Base-by-base conservation (phyloP, 2,113 vertebrate genomes). In the Syngnathoides biaculeatus region DNA sequence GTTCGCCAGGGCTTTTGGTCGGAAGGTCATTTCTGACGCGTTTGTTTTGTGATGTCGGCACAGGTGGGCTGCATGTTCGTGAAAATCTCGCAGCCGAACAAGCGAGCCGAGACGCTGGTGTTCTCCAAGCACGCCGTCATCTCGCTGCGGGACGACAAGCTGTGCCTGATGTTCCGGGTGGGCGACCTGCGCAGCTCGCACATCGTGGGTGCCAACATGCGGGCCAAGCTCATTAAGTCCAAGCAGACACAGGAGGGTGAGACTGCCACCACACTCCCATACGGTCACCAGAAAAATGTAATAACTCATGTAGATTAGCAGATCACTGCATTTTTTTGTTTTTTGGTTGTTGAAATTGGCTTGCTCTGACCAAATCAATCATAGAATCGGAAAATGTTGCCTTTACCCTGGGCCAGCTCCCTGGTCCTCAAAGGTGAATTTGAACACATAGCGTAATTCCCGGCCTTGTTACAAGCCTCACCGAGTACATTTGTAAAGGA, bases 51-150 rank as follows among this genome's bases (percentile, higher is more conserved):
- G n/a, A n/a, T 8, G 10, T 53, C 13, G 14, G 11, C 69, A 5
- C 73, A 93, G 92, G 92, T 93, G 48, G 92, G 92, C 74, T 93
- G 92, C 26, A 93, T 93, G 92, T 93, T 93, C 43, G 92, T 93
- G 73, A 93, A 93, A 86, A 93, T 93, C 82, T 93, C 92, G 0
- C 92, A 93, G 86, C 92, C 92, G 67, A 93, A 93, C 83, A 93
- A 93, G 73, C 88, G 92, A 5, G 92, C 92, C 0, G 92, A 93
- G 87, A 93, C 92, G 0, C 81, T 93, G 85, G 92, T 93, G 67
- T 93, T 93, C 81, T 93, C 92, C 72, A 89, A 90, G 52, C 82
- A 92, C 24, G 91, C 92, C 0, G 91, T 93, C 78, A 92, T 93
- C 79, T 93, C 92, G 0, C 86, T 89, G 76, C 67, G 92, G 27